Conservation (phyloP, 2,888 invertebrate genomes). For the Arenicola marina region DNA sequence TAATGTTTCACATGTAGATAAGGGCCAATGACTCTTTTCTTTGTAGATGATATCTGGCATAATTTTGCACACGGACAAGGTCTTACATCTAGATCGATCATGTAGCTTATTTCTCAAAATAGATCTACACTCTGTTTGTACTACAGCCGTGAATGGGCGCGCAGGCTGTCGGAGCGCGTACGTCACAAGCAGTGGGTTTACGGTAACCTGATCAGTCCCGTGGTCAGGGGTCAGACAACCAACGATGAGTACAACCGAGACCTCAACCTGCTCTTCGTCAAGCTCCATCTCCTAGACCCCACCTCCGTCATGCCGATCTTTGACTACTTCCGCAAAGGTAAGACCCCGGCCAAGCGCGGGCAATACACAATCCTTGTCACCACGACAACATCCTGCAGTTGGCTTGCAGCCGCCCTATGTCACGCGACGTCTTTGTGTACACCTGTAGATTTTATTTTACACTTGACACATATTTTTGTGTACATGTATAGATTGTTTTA, state of each 20-base stretch:
- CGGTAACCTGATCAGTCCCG: slow-evolving; percentile 37
- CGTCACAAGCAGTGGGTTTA: slow-evolving; percentile 48
- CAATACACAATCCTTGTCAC: no score
- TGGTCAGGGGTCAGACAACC: slow-evolving; percentile 43
- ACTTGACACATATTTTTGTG: background rate
- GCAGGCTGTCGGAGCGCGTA: slow-evolving; percentile 41
- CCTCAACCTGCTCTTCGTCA: slow-evolving; percentile 56
- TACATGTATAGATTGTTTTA: background rate
- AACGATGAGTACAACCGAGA: slow-evolving; percentile 50
- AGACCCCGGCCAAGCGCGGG: no score
- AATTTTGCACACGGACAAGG: no score
- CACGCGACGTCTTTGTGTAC: no score
- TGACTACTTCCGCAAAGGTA: slow-evolving; percentile 49
- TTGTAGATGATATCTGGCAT: no score
- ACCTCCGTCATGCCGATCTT: slow-evolving; percentile 53
- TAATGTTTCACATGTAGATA: no score
- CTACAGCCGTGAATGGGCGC: slow-evolving; percentile 51
- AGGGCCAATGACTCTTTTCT: no score
- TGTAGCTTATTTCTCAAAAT: background rate
- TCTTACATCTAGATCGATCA: no score
- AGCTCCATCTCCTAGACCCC: slow-evolving; percentile 55
- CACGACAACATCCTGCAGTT: no score
- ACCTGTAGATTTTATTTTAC: no score
- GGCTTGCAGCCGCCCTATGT: no score
- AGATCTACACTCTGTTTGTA: background rate